Evolutionary conservation across 2,888 invertebrate genomes (phyloP).

Genomic region (Drosophila setosimentum): DNA sequence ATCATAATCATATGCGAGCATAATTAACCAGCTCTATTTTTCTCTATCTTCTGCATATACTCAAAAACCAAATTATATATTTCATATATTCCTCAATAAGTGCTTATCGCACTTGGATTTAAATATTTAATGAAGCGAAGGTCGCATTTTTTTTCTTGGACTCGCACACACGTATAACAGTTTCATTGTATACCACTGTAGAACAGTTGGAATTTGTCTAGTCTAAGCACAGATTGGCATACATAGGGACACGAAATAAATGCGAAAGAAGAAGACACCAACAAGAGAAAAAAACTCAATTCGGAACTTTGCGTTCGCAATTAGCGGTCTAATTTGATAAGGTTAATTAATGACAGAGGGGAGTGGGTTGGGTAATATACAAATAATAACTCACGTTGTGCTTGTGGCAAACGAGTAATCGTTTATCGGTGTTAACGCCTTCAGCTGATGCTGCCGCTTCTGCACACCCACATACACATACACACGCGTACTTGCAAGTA

Average conservation of each 20-base stretch:
- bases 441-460: slow-evolving; percentile 11
- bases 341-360: slow-evolving; percentile 55
- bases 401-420: slow-evolving; percentile 7
- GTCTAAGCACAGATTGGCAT: slow-evolving; percentile 56
- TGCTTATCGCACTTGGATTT: slow-evolving; percentile 66
- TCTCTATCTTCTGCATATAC: slow-evolving; percentile 14
- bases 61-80: slow-evolving; percentile 23
- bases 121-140: slow-evolving; percentile 68
- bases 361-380: slow-evolving; percentile 16
- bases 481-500: slow-evolving; percentile 7
- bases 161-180: slow-evolving; percentile 37
- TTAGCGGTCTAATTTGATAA: slow-evolving; percentile 56
- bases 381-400: slow-evolving; percentile 65
- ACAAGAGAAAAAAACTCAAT: slow-evolving; percentile 46
- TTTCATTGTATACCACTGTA: slow-evolving; percentile 9
- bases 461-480: slow-evolving; percentile 3
- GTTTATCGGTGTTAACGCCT: slow-evolving; percentile 16
- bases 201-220: slow-evolving; percentile 21
- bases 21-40: slow-evolving; percentile 38
- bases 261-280: slow-evolving; percentile 20
- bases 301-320: slow-evolving; percentile 55
- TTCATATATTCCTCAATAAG: slow-evolving; percentile 29
- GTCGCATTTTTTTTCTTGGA: slow-evolving; percentile 16
- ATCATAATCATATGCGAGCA: slow-evolving; percentile 3
- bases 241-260: slow-evolving; percentile 20